Evolutionary conservation across 1,140 invertebrate genomes (phyloP), one percentile per base, ranked within the genome.

Genomic region (Cryptotermes secundus): DNA sequence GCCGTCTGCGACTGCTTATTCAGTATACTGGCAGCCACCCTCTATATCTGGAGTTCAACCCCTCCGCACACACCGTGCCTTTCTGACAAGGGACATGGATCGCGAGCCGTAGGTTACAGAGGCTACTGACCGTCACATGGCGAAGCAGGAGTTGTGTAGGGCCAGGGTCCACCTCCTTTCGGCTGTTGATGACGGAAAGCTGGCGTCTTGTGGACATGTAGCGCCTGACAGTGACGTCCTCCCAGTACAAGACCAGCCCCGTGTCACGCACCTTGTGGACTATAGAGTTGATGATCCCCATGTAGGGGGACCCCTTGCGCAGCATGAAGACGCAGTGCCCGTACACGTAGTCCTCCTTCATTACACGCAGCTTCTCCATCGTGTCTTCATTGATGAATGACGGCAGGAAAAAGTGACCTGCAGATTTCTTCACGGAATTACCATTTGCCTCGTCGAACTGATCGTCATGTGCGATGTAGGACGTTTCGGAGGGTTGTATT

Each of bases 261-360:
- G 59, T 72, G 14, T 72, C 59, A 2, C 59, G 26, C 59, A 72
- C 59, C 59, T 72, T 72, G 7, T 72, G 14, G 3, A 72, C 59
- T 0, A 31, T 72, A 6, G 59, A 72, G 9, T 72, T 72, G 59
- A 72, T 72, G 3, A 72, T 72, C 7, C 59, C 59, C 59, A 26
- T 72, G 59, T 72, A 72, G n/a, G 59, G 59, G 9, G 59, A 31
- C 10, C 59, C 59, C 31, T 72, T 72, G n/a, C 59, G 59, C 26
- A 72, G 59, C 59, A 72, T 72, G 59, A 72, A 72, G 26, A 72
- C 59, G 14, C 59, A 72, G 59, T 72, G 6, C 2, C 59, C 59
- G n/a, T 72, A 72, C 26, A 72, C 59, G 14, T 72, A 72, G 59
- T 72, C 59, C n/a, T 72, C 59, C 59, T 72, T 72, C 59, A 72